Base-by-base conservation (phyloP, 2,888 invertebrate species). In the Ferrisia virgata region DNA sequence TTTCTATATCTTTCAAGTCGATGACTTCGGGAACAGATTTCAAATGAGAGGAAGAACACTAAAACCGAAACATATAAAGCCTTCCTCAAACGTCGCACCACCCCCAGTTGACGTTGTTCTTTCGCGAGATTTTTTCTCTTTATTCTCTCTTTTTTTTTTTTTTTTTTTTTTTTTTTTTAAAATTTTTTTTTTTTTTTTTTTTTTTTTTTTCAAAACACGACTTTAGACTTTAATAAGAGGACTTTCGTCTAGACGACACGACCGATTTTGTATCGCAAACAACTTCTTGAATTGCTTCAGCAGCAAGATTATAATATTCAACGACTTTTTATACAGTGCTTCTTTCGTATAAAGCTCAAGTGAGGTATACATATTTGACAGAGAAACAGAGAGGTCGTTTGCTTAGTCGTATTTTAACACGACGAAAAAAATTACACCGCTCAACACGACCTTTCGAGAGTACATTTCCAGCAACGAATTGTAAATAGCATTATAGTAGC, bases 221-320 rank as follows among this genome's bases (percentile, higher is more conserved):
- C 72, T 72, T 72, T n/a, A 31, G n/a, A 33, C 72, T 72, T 72
- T n/a, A 31, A 72, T 18, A 72, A 72, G n/a, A 72, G 72, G 33
- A 33, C 72, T 72, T 72, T 72, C 36, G 72, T 72, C 72, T 72
- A 72, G 72, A 72, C 72, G 72, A 72, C 72, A 25, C 58, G 58
- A 64, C 58, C 58, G 72, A 33, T 33, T 72, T 33, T 28, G 72
- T 72, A 33, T 72, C 3, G 36, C 72, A n/a, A 72, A 36, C 72
- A 72, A 33, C 72, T 72, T 72, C 72, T 72, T 72, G 72, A 72
- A 72, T 64, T 72, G 72, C 72, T 64, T 64, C 33, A 33, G 72
- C 36, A n/a, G 72, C 72, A 13, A 33, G 72, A 72, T 72, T 72
- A 72, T 72, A 64, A 64, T 64, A 25, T 64, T 64, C 58, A 64